A percentile compares a stretch with the other conserved stretches of the same genome.
Conservation (phyloP, 1,140 invertebrate genomes). For the Steinernema khuongi region DNA sequence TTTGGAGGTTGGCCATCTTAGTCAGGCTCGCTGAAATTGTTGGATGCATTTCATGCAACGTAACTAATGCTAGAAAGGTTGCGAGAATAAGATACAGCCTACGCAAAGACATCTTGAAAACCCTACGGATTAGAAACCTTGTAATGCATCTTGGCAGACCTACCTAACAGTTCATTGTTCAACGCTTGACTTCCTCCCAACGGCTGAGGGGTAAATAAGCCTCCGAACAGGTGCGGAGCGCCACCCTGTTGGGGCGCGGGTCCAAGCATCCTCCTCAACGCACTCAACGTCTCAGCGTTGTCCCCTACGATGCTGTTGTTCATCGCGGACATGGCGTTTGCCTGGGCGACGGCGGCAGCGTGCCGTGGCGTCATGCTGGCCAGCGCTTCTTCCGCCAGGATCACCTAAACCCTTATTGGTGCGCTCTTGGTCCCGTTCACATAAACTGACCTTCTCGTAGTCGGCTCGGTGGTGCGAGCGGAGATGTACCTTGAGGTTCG, state of each 20-base stretch:
- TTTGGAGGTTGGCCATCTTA: neutral
- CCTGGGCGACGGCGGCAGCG: constrained; percentile 1
- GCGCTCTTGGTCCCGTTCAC: too few relatives aligned
- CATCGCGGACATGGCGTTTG: neutral
- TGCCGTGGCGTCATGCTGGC: neutral
- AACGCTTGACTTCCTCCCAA: neutral
- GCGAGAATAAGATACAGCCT: too few relatives aligned
- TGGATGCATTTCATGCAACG: too few relatives aligned
- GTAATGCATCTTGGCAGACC: neutral
- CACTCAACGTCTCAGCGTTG: neutral
- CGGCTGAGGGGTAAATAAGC: neutral
- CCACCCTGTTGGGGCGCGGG: neutral
- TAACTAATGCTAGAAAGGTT: too few relatives aligned
- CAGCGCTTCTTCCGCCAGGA: constrained; percentile 1
- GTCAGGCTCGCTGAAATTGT: neutral
- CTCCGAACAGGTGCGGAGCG: neutral
- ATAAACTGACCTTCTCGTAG: constrained; percentile 42
- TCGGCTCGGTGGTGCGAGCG: constrained; percentile 42
- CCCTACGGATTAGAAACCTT: neutral
- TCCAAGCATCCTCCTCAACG: neutral
- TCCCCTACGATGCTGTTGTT: neutral
- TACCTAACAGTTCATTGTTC: neutral
- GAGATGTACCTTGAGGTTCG: constrained; percentile 46
- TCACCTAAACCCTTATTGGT: too few relatives aligned
- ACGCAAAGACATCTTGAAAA: neutral